Conservation (phyloP, 2,888 invertebrate species). For the Leptura quadrifasciata region DNA sequence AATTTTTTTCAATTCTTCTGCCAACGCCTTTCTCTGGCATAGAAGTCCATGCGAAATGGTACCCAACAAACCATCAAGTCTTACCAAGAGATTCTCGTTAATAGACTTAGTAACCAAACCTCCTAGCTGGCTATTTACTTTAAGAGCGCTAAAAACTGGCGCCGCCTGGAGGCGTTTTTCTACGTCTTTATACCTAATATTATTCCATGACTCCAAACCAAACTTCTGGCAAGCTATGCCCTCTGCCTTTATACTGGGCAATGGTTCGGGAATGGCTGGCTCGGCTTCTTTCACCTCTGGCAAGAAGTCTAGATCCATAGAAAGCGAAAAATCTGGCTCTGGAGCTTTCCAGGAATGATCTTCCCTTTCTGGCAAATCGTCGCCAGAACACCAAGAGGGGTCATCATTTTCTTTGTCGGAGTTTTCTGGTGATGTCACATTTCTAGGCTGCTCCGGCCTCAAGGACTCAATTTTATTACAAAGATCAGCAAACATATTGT, state of each 20-base stretch:
- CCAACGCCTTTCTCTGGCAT: neutral
- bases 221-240: neutral
- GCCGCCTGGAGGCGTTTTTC: neutral
- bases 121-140: neutral
- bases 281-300: neutral
- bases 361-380: neutral
- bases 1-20: neutral
- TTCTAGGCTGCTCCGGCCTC: neutral
- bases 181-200: neutral
- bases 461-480: too few species aligned
- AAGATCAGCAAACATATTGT: too few species aligned
- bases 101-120: neutral
- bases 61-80: neutral
- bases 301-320: neutral
- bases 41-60: neutral
- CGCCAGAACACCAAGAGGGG: neutral
- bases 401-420: neutral
- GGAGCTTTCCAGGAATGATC: neutral
- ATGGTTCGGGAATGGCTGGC: neutral
- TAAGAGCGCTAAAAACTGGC: neutral
- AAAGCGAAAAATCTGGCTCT: neutral
- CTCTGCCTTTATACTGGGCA: neutral
- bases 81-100: neutral
- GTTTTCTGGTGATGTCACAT: neutral
- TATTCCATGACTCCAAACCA: neutral